Evolutionary conservation across 2,113 vertebrate genomes (phyloP), one percentile per base, ranked within the genome.

Genomic region (Recurvirostra avosetta): DNA sequence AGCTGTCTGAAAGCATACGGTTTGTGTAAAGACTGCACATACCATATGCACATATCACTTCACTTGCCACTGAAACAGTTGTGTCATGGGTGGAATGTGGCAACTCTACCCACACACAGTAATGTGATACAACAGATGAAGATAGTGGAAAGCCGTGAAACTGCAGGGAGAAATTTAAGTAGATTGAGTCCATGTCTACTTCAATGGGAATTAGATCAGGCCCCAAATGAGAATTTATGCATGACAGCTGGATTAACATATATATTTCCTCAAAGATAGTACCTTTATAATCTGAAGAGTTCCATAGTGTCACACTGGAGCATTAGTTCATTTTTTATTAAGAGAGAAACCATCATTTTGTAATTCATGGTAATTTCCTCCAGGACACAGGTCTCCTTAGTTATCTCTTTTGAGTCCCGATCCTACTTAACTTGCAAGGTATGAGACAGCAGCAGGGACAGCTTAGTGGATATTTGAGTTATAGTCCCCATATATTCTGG

Each of bases 71-170:
- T 29, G 94, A 92, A 95, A 93, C 94, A 96, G 95, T 96, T 97
- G 97, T 95, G 95, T 89, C 95, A 96, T 92, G 95, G 95, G 89
- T 96, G 95, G 96, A 97, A 95, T 96, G 95, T 96, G 95, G 95
- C 89, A 97, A 97, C 97, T 95, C 95, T 95, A 97, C 97, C 96
- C 96, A 96, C 96, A 92, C 91, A 62, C n/a, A 50, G 96, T 85
- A 97, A 97, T 82, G 91, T 89, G 95, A 97, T 89, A 96, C 93
- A 96, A 95, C 94, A 96, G 97, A 95, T 91, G 95, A 97, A 95
- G 95, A 88, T 70, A 95, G 92, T 88, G 89, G 94, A 97, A 97
- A 97, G 95, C 94, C 63, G 50, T 88, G 96, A 96, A 97, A 95
- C 90, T 90, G 91, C 91, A 95, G 4, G 91, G 92, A 76, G 95